Evolutionary conservation across 1,140 invertebrate species (phyloP).

Genomic region (Cryptotermes secundus): DNA sequence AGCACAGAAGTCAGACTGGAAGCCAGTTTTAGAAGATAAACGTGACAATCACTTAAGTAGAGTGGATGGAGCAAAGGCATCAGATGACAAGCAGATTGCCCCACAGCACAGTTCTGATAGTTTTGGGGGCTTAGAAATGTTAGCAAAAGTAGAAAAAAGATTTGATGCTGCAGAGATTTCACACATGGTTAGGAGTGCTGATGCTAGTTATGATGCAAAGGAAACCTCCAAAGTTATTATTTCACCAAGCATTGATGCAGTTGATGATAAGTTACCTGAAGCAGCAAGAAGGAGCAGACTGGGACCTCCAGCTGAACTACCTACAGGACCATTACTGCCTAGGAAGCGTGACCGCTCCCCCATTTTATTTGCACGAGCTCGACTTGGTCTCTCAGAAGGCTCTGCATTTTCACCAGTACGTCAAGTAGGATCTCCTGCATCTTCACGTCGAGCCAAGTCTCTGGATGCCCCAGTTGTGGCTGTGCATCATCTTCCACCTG

Average conservation of each 20-base stretch:
- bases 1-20: not conserved
- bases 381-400: constrained; percentile 77
- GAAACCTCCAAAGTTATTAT: not conserved
- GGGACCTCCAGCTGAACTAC: constrained; percentile 35
- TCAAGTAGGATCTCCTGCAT: constrained; percentile 70
- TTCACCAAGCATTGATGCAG: not conserved
- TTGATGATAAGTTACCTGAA: not conserved
- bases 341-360: constrained; percentile 64
- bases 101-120: not conserved
- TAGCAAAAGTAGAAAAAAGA: not conserved
- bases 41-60: not conserved
- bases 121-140: not conserved
- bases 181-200: not conserved
- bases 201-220: not conserved
- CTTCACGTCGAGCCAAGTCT: constrained; percentile 74
- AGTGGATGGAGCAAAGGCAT: not conserved
- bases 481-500: constrained; percentile 71
- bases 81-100: not conserved
- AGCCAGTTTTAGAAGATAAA: not conserved
- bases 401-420: constrained; percentile 65
- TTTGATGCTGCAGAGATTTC: not conserved
- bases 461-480: constrained; percentile 80
- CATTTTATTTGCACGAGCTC: constrained; percentile 72
- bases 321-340: constrained; percentile 25
- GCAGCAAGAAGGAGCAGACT: constrained; percentile 54